Conservation (phyloP, 2,113 vertebrate genomes). For the Aix galericulata region DNA sequence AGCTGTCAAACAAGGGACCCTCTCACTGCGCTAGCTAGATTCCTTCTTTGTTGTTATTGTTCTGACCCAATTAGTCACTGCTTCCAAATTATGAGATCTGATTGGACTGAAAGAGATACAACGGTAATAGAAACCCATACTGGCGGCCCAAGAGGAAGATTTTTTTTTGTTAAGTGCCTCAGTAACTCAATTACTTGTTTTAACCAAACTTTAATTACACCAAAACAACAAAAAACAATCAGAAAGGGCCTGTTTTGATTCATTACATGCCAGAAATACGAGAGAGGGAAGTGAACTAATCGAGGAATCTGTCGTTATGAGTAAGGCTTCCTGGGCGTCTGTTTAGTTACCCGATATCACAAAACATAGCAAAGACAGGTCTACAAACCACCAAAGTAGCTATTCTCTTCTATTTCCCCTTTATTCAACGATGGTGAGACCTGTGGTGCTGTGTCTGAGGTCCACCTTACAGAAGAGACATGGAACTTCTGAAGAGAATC, state of each 20-base stretch:
- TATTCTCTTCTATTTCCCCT: not conserved
- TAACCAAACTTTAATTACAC: not conserved
- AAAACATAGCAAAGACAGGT: not conserved
- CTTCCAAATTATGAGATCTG: not conserved
- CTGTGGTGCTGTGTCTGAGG: not conserved
- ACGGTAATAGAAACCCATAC: not conserved
- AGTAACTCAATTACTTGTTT: not conserved
- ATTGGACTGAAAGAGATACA: not conserved
- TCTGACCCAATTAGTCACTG: conserved; percentile 49
- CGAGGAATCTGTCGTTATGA: not conserved
- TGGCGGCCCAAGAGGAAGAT: not conserved
- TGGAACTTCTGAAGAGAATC: not conserved
- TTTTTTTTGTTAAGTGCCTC: not conserved
- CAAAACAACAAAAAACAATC: not conserved
- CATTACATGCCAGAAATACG: not conserved
- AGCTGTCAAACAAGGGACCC: conserved; percentile 57
- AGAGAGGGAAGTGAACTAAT: not conserved
- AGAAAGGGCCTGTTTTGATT: not conserved
- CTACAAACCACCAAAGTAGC: not conserved
- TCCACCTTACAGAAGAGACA: not conserved
- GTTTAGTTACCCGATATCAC: not conserved
- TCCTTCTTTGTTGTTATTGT: conserved; percentile 50
- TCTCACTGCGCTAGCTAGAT: conserved; percentile 34
- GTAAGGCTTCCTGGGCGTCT: not conserved
- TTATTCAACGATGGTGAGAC: not conserved